Percentiles rank a stretch among this genome's conserved stretches.
phyloP scores from a whole-genome alignment of 2,888 invertebrate genomes.

The Agelastica alni region DNA sequence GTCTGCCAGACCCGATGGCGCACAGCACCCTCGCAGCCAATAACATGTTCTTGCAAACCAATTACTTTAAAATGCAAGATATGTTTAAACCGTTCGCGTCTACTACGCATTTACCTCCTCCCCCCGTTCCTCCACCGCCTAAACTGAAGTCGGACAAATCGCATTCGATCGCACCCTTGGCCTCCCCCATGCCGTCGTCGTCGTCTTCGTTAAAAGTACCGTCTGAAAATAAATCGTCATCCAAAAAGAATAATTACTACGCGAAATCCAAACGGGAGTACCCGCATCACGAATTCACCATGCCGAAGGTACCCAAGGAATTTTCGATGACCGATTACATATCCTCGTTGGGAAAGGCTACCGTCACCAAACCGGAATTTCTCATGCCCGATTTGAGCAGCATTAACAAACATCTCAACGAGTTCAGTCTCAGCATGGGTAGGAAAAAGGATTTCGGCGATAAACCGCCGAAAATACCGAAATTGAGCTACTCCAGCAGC shows the following conservation, averaged over 20 bases:
- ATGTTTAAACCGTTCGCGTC: constrained; percentile 64
- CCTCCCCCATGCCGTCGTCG: constrained; percentile 16
- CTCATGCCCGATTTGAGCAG: constrained; percentile 57
- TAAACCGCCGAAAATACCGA: constrained; percentile 64
- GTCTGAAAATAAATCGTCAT: constrained; percentile 55
- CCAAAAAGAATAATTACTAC: constrained; percentile 52
- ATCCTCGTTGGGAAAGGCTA: constrained; percentile 36
- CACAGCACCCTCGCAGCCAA: constrained; percentile 76
- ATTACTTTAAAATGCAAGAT: constrained; percentile 72
- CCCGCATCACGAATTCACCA: constrained; percentile 54
- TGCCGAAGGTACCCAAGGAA: constrained; percentile 49
- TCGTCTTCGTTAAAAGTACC: constrained; percentile 50
- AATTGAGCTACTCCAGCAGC: constrained; percentile 59
- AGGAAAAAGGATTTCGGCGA: constrained; percentile 51
- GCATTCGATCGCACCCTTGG: constrained; percentile 18
- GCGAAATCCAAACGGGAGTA: constrained; percentile 60
- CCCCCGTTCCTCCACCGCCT: constrained; percentile 12
- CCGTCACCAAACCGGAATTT: constrained; percentile 40
- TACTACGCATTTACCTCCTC: constrained; percentile 59
- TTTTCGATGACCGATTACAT: constrained; percentile 48
- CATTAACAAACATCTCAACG: constrained; percentile 52
- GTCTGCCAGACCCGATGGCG: constrained; percentile 76
- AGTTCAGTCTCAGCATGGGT: constrained; percentile 48
- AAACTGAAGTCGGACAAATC: constrained; percentile 35
- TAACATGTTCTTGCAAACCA: constrained; percentile 73